Conservation (phyloP, 2,797 vertebrate genomes). For the Phaenicophaeus curvirostris region DNA sequence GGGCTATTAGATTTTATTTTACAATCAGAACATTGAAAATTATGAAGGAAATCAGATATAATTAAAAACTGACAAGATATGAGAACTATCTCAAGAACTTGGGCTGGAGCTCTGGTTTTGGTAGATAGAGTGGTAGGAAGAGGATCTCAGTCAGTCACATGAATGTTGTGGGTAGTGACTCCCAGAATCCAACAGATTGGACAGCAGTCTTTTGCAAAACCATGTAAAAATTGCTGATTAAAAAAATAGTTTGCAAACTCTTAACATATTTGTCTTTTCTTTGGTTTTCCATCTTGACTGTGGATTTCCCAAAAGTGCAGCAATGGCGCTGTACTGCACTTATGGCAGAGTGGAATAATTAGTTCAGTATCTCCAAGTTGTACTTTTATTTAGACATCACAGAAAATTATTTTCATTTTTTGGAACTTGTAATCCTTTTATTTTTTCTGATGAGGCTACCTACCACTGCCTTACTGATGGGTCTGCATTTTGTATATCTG, state of each 20-base stretch:
- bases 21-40: neutral
- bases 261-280: neutral
- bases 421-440: rapidly evolving
- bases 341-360: neutral
- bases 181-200: neutral
- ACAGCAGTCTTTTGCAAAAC: neutral
- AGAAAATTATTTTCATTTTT: neutral
- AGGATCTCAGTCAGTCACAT: neutral
- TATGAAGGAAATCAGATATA: neutral
- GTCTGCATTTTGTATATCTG: neutral
- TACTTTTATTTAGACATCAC: neutral
- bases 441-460: neutral
- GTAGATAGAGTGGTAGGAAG: neutral
- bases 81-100: neutral
- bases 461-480: neutral
- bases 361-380: neutral
- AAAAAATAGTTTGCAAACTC: neutral
- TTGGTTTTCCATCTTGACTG: neutral
- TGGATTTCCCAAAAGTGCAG: neutral
- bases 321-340: neutral
- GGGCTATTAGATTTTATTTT: slow-evolving; percentile 12
- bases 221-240: rapidly evolving
- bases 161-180: neutral
- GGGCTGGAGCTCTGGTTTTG: neutral
- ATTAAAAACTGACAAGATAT: neutral